These are phyloP conservation scores for Parus major DNA, from an alignment of 2,113 vertebrate genomes.

Conservation along the genomic window DNA sequence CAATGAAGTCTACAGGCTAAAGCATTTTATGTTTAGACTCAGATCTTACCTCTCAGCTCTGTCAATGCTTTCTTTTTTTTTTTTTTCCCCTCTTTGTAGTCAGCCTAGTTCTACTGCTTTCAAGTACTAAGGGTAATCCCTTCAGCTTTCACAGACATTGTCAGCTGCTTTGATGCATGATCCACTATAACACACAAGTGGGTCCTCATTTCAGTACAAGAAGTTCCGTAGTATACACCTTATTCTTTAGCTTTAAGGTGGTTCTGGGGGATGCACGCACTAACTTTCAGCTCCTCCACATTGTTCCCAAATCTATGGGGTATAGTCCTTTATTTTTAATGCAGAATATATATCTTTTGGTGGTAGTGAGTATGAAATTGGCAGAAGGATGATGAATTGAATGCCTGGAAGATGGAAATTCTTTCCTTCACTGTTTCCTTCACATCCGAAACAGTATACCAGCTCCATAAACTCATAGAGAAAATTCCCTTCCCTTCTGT, in stretches of 20 bases:
- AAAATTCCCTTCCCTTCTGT: background rate
- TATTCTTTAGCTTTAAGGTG: background rate
- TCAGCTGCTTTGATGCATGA: slow-evolving; percentile 51
- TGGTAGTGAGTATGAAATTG: background rate
- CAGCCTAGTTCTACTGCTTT: slow-evolving; percentile 43
- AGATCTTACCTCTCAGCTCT: slow-evolving; percentile 14
- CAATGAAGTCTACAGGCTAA: slow-evolving; percentile 16
- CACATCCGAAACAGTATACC: background rate
- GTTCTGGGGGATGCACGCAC: background rate
- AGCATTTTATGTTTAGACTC: slow-evolving; percentile 32
- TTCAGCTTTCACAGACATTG: slow-evolving; percentile 37
- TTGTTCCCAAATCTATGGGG: background rate
- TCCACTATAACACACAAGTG: background rate
- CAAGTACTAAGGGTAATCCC: slow-evolving; percentile 42
- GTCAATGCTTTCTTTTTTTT: background rate
- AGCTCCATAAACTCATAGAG: background rate
- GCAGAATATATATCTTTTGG: background rate
- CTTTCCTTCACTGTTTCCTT: background rate
- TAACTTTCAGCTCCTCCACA: background rate
- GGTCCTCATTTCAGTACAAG: background rate
- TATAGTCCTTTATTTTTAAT: background rate
- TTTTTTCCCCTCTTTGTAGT: background rate
- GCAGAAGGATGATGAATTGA: background rate
- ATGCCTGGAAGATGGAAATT: background rate
- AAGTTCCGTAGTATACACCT: background rate